Conservation (phyloP, 2,888 invertebrate genomes). For the Xestia sexstrigata region DNA sequence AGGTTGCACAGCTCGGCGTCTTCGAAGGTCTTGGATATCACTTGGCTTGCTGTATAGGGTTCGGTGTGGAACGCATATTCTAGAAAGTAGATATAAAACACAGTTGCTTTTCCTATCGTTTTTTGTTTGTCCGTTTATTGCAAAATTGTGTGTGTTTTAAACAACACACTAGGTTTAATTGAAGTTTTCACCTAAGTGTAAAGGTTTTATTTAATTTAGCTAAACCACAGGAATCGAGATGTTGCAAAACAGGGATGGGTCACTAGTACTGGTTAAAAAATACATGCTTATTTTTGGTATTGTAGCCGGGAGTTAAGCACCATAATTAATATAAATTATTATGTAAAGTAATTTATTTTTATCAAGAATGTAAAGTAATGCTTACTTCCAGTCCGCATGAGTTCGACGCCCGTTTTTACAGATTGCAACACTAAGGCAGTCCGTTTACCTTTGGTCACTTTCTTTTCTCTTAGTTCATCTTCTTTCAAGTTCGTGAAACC, state of each 20-base stretch:
- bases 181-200: not conserved
- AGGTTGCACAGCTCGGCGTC: constrained; percentile 87
- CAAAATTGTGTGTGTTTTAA: not conserved
- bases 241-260: not conserved
- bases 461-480: constrained; percentile 81
- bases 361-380: not conserved
- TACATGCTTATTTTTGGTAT: too few species aligned
- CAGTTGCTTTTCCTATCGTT: not conserved
- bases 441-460: constrained; percentile 77
- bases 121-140: not conserved
- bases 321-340: not conserved
- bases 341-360: too few species aligned
- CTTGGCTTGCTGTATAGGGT: constrained; percentile 86
- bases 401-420: constrained; percentile 75
- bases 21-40: constrained; percentile 81
- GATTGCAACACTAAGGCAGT: constrained; percentile 75
- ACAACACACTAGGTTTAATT: not conserved
- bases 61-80: constrained; percentile 89
- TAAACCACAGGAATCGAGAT: not conserved
- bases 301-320: too few species aligned
- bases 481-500: constrained; percentile 82
- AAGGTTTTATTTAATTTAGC: too few species aligned
- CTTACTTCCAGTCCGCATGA: constrained; percentile 80
- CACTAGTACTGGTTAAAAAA: not conserved
- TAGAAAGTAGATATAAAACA: not conserved